Evolutionary conservation across 2,797 vertebrate genomes (phyloP).

Genomic region (Macropus fuliginosus): DNA sequence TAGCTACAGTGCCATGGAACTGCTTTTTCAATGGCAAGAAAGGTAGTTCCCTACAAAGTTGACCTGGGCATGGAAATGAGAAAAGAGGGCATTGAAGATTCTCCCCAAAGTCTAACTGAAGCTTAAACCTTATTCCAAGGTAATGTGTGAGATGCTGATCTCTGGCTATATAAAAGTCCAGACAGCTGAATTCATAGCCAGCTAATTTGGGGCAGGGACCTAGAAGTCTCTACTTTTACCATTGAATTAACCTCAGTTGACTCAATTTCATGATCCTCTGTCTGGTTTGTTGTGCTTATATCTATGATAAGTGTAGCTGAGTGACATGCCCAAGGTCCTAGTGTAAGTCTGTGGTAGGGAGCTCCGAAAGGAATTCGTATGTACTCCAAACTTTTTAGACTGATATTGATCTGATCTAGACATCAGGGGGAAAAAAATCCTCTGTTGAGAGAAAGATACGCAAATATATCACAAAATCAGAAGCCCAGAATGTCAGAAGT

Average conservation of each 20-base stretch:
- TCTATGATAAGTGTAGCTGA: background rate
- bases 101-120: background rate
- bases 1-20: no score
- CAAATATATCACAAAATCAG: background rate
- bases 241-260: background rate
- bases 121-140: background rate
- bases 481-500: background rate
- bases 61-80: conserved; percentile 26
- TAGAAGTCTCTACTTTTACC: background rate
- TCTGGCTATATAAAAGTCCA: background rate
- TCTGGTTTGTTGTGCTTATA: background rate
- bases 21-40: background rate
- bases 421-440: background rate
- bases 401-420: conserved; percentile 37
- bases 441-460: background rate
- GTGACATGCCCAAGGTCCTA: accelerated
- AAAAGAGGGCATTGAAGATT: background rate
- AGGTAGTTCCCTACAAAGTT: background rate
- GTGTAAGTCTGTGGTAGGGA: background rate
- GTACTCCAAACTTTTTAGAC: background rate
- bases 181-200: background rate
- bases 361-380: background rate
- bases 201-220: background rate
- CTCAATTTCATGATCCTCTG: background rate
- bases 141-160: background rate